A percentile compares a stretch with the other conserved stretches of the same genome.
Conservation (phyloP, 2,888 invertebrate genomes). For the Julus scanicus region DNA sequence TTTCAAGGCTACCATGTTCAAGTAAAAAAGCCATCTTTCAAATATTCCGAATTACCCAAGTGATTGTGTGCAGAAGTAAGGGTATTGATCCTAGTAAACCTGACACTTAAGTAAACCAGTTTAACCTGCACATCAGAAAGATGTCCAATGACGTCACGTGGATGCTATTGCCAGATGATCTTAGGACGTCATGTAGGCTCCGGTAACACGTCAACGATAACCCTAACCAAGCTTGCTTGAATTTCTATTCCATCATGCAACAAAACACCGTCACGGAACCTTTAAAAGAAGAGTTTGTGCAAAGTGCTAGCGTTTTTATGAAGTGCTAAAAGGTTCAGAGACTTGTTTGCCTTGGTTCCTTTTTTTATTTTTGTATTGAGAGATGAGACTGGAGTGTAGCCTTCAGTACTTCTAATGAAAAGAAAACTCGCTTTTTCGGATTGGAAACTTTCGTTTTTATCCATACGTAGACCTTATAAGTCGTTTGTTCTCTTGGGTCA, state of each 20-base stretch:
- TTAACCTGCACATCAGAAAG: too few relatives aligned
- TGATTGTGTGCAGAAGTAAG: too few relatives aligned
- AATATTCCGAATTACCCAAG: too few relatives aligned
- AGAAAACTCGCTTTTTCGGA: background rate
- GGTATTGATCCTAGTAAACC: too few relatives aligned
- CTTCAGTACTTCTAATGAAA: background rate
- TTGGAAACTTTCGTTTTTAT: constrained; percentile 23
- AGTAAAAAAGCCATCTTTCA: too few relatives aligned
- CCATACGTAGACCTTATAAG: background rate
- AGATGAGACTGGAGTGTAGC: background rate
- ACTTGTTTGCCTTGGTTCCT: constrained; percentile 35
- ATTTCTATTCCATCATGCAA: background rate
- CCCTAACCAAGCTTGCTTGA: background rate
- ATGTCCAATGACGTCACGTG: too few relatives aligned
- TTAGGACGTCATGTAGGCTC: background rate
- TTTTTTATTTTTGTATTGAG: too few relatives aligned
- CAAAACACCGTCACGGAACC: background rate
- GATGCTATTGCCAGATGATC: too few relatives aligned
- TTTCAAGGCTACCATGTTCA: too few relatives aligned
- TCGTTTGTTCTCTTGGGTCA: constrained; percentile 6
- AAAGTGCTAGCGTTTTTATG: constrained; percentile 23
- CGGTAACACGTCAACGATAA: background rate
- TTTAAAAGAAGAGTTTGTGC: background rate
- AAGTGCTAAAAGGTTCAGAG: constrained; percentile 42
- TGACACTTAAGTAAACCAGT: too few relatives aligned